Evolutionary conservation across 2,888 invertebrate genomes (phyloP).

Genomic region (Drosophila fulvimacula): DNA sequence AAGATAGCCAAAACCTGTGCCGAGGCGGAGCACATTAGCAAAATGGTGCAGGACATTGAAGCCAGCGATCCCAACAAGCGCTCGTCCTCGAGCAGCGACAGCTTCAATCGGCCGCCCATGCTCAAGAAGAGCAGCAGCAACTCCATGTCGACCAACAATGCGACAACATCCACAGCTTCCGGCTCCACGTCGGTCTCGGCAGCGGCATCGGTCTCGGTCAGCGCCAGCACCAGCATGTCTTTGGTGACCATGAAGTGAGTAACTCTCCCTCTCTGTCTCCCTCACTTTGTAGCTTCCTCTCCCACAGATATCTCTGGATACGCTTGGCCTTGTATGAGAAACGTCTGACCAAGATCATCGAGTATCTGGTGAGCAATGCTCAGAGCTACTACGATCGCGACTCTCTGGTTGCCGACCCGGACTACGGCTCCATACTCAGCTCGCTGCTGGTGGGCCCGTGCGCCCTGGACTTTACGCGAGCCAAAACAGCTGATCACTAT

Average conservation of each 20-base stretch:
- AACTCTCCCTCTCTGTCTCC: neutral
- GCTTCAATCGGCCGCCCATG: conserved; percentile 88
- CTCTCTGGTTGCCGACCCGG: conserved; percentile 94
- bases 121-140: conserved; percentile 88
- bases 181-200: conserved; percentile 29
- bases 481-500: conserved; percentile 94
- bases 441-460: conserved; percentile 97
- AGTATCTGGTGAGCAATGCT: conserved; percentile 93
- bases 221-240: conserved; percentile 81
- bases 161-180: conserved; percentile 23
- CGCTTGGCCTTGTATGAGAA: conserved; percentile 96
- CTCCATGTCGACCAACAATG: conserved; percentile 81
- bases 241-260: conserved; percentile 85
- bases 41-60: conserved; percentile 91
- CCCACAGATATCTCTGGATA: conserved; percentile 93
- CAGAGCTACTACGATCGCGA: conserved; percentile 95
- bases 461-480: conserved; percentile 95
- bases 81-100: conserved; percentile 88
- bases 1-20: conserved; percentile 93
- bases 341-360: conserved; percentile 94
- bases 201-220: conserved; percentile 67
- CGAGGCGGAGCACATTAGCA: conserved; percentile 92
- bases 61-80: conserved; percentile 88
- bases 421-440: conserved; percentile 95
- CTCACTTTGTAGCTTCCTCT: conserved; percentile 11